Evolutionary conservation across 2,888 invertebrate genomes (phyloP), one percentile per base, ranked within the genome.

Genomic region (Amphipoea oculea): DNA sequence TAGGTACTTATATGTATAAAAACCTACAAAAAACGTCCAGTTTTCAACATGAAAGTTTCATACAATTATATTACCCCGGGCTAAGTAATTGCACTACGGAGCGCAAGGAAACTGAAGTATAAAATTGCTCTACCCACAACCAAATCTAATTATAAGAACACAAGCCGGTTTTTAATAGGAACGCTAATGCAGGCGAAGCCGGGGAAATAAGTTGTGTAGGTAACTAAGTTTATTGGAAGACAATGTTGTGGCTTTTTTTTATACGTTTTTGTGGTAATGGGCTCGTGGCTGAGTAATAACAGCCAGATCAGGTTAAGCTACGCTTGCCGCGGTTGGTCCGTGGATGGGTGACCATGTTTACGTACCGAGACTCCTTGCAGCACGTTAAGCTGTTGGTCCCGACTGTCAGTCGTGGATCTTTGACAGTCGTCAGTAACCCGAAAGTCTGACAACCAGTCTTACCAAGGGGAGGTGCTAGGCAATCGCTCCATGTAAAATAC

Each of bases 121-220:
- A 86, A 89, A 85, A 88, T 86, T 89, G 80, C 83, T 75, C 76
- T 81, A 83, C 81, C 82, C 77, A 82, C 78, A 54, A 73, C 73
- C 74, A 82, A 88, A 88, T 78, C 88, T 89, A 89, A 90, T 90
- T 90, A 90, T 78, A 60, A 72, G 83, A 87, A 84, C 84, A 85
- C 90, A 87, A 82, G 86, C 69, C 70, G 86, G 75, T 73, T 84
- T 85, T 85, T 88, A 89, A 90, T 90, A 89, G 84, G 67, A 74
- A 66, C 77, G 51, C 67, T 84, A 80, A 86, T 86, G 83, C 73
- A 78, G 66, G 65, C 74, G 69, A n/a, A 73, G 69, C 74, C 54
- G 73, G 74, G 69, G 36, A 76, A 71, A 81, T 79, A 80, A 85
- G 66, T 81, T 83, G 63, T 78, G 60, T 77, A n/a, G n/a, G n/a